Conservation (phyloP, 2,888 invertebrate species). For the Rhagophthalmus giganteus region DNA sequence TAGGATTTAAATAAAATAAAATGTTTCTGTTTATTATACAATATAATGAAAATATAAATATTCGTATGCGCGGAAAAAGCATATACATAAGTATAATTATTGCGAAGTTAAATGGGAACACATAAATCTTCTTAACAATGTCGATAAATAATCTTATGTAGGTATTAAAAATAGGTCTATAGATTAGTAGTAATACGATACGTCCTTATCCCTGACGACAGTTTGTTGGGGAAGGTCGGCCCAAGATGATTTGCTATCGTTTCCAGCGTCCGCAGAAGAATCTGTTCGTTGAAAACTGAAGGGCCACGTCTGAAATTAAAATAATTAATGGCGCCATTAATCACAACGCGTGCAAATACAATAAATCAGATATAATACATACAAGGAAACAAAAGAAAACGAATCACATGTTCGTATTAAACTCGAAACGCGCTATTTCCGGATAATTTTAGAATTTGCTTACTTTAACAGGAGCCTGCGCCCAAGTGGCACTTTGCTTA, state of each 20-base stretch:
- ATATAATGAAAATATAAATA: too few relatives aligned
- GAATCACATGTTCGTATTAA: too few relatives aligned
- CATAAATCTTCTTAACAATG: conserved; percentile 9
- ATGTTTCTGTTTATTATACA: too few relatives aligned
- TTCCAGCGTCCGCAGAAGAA: conserved; percentile 58
- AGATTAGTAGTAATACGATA: conserved; percentile 54
- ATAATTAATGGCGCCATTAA: conserved; percentile 9
- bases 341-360: too few relatives aligned
- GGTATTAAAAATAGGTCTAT: conserved; percentile 24
- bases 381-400: too few relatives aligned
- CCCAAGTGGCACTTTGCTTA: conserved; percentile 37
- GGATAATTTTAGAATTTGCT: conserved; percentile 36
- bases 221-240: conserved; percentile 42
- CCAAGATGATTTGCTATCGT: conserved; percentile 45
- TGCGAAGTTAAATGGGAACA: conserved; percentile 5
- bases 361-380: too few relatives aligned
- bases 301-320: conserved; percentile 72
- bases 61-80: too few relatives aligned
- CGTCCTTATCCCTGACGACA: conserved; percentile 51
- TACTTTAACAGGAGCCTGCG: conserved; percentile 33
- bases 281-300: conserved; percentile 70
- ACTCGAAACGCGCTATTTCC: conserved; percentile 11
- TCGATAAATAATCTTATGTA: conserved; percentile 21
- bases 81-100: too few relatives aligned
- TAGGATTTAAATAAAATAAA: too few relatives aligned